These are phyloP conservation scores for Alligator sinensis DNA, from an alignment of 2,113 vertebrate genomes.

Conservation along the genomic window DNA sequence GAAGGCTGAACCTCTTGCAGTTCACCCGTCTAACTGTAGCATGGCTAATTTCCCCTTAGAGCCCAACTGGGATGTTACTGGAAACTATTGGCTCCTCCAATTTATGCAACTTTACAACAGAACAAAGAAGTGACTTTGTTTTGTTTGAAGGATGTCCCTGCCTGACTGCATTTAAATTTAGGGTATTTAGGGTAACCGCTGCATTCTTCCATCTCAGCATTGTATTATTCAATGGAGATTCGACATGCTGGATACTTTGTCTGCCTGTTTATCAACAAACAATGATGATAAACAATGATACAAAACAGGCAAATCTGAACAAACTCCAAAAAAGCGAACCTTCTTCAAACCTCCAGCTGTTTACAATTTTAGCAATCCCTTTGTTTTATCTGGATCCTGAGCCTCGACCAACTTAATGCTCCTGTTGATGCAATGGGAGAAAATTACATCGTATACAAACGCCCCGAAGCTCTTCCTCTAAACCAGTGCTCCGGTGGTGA, in stretches of 20 bases:
- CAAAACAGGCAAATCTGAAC: too few species aligned
- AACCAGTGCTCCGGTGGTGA: too few species aligned
- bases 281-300: too few species aligned
- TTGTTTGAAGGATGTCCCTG: not conserved
- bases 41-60: not conserved
- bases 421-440: too few species aligned
- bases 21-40: not conserved
- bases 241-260: not conserved
- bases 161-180: constrained; percentile 38
- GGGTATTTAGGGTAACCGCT: constrained; percentile 34
- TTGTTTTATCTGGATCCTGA: too few species aligned
- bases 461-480: too few species aligned
- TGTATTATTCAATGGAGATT: not conserved
- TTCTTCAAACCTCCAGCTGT: too few species aligned
- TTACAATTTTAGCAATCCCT: too few species aligned
- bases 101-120: not conserved
- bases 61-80: constrained; percentile 2
- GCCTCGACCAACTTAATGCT: too few species aligned
- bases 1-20: not conserved
- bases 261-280: not conserved
- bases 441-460: too few species aligned
- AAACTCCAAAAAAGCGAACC: too few species aligned
- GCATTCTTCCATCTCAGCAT: constrained; percentile 1
- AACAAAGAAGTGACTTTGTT: not conserved
- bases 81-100: constrained; percentile 18